A percentile compares a stretch with the other conserved stretches of the same genome.
Conservation (phyloP, 1,140 invertebrate genomes). For the Bombus confusus region DNA sequence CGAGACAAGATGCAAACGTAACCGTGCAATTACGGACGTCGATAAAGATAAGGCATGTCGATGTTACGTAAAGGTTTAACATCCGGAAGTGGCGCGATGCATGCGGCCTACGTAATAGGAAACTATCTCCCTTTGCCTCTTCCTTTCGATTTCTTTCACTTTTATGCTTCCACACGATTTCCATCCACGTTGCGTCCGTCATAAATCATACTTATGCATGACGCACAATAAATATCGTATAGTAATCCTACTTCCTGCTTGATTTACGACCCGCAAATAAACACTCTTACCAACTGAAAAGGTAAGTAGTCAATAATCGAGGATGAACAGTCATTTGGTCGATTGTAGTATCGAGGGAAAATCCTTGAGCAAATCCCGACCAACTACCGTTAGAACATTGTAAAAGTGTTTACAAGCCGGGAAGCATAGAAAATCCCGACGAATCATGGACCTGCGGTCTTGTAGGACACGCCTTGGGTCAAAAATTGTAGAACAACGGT, state of each 20-base stretch:
- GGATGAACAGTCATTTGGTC: no score
- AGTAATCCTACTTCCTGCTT: not conserved
- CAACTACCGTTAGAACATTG: no score
- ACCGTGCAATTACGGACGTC: not conserved
- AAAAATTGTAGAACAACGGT: rapidly evolving
- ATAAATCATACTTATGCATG: not conserved
- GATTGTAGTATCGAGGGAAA: no score
- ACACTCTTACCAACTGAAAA: not conserved
- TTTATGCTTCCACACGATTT: not conserved
- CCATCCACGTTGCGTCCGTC: not conserved
- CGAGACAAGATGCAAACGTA: not conserved
- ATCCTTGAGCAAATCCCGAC: rapidly evolving
- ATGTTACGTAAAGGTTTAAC: conserved; percentile 43
- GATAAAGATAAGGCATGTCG: conserved; percentile 36
- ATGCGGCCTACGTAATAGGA: not conserved
- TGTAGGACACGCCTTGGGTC: rapidly evolving
- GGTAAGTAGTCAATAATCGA: not conserved
- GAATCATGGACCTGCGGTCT: rapidly evolving
- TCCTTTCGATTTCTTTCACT: conserved; percentile 11
- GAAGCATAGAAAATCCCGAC: rapidly evolving
- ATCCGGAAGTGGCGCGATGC: conserved; percentile 44
- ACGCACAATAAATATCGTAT: not conserved
- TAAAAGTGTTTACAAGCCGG: no score
- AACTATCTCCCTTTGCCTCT: not conserved
- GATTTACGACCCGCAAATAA: not conserved